These are phyloP conservation scores for Bombus impatiens DNA, from an alignment of 1,140 invertebrate genomes.

Conservation along the genomic window DNA sequence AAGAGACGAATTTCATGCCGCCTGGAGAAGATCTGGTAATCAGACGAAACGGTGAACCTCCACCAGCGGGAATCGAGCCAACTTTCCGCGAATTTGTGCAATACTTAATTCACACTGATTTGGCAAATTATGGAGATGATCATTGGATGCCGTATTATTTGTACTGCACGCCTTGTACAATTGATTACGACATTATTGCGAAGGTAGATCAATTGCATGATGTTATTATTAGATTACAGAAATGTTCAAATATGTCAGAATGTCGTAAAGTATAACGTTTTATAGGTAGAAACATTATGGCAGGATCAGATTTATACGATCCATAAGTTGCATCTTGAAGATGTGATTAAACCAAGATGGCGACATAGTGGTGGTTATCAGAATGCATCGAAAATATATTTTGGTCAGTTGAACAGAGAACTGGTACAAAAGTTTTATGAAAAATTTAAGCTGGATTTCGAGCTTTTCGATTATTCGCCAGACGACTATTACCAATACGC, in stretches of 20 bases:
- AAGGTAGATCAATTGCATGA: constrained; percentile 78
- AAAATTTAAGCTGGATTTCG: constrained; percentile 83
- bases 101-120: constrained; percentile 75
- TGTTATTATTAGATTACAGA: no score
- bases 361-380: constrained; percentile 67
- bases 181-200: constrained; percentile 82
- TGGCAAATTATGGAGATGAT: constrained; percentile 79
- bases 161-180: constrained; percentile 79
- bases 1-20: constrained; percentile 59
- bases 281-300: constrained; percentile 83
- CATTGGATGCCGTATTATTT: constrained; percentile 82
- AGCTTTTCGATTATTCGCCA: constrained; percentile 82
- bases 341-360: constrained; percentile 78
- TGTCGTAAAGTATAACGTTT: background rate
- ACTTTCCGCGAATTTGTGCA: constrained; percentile 85
- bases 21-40: constrained; percentile 66
- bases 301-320: constrained; percentile 83
- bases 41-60: constrained; percentile 29
- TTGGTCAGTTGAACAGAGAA: constrained; percentile 78
- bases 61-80: constrained; percentile 80
- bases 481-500: constrained; percentile 77
- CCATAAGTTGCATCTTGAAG: constrained; percentile 69
- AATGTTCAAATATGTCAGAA: no score
- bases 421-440: constrained; percentile 79
- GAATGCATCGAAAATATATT: constrained; percentile 77